Evolutionary conservation across 2,888 invertebrate species (phyloP).

Genomic region (Tipula unca): DNA sequence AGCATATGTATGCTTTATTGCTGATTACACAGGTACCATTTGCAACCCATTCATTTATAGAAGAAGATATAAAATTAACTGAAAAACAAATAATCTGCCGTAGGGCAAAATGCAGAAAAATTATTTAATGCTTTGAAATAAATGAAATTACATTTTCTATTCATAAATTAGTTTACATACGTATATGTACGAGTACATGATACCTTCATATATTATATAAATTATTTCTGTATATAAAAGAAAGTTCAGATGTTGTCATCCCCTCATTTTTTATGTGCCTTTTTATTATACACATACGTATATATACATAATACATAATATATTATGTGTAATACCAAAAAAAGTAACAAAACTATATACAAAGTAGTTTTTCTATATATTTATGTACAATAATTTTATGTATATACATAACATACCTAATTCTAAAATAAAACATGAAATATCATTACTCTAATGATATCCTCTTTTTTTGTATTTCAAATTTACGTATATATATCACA

Average conservation of each 20-base stretch:
- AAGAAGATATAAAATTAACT: neutral
- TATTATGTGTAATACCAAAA: neutral
- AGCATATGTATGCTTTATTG: no score
- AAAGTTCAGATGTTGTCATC: slow-evolving; percentile 4
- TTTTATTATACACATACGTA: neutral
- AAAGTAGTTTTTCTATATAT: neutral
- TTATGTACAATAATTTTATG: neutral
- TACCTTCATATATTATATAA: neutral
- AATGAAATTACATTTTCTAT: neutral
- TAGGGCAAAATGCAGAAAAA: neutral
- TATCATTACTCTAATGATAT: slow-evolving; percentile 8
- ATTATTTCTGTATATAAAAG: neutral
- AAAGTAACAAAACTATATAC: neutral
- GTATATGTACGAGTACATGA: neutral
- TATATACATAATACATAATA: neutral
- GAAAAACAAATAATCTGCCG: neutral
- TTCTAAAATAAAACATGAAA: neutral
- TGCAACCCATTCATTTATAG: neutral
- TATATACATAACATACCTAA: neutral
- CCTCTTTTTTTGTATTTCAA: neutral
- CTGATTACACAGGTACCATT: neutral
- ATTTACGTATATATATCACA: neutral
- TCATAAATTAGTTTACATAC: neutral
- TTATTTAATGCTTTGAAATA: neutral
- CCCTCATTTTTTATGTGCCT: neutral